Evolutionary conservation across 2,113 vertebrate genomes (phyloP).

Genomic region (Eonycteris spelaea): DNA sequence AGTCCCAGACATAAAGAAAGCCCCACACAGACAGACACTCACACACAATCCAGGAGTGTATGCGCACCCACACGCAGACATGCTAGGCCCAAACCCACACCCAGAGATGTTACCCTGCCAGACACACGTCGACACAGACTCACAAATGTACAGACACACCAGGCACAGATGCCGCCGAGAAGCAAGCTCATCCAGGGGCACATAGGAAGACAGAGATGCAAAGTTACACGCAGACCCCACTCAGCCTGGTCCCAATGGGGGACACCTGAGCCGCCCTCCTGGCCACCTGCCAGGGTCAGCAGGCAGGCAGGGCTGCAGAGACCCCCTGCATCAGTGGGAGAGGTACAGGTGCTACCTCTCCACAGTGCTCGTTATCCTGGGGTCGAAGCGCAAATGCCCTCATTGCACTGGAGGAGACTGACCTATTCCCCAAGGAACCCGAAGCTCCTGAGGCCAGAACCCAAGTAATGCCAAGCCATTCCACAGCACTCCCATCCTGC

Average conservation of each 20-base stretch:
- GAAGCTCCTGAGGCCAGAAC: background rate
- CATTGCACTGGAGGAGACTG: background rate
- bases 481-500: no score
- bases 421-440: background rate
- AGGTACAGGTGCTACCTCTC: background rate
- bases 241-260: accelerated
- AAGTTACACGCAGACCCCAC: accelerated
- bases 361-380: accelerated
- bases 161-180: background rate
- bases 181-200: background rate
- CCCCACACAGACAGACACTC: background rate
- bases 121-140: background rate
- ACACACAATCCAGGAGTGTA: background rate
- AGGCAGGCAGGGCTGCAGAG: background rate
- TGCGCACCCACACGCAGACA: background rate
- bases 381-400: background rate
- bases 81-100: background rate
- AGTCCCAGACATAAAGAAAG: background rate
- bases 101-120: accelerated
- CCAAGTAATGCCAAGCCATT: background rate
- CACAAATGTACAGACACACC: background rate
- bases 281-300: accelerated
- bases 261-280: accelerated
- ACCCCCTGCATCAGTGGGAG: background rate
- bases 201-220: background rate